Evolutionary conservation across 2,113 vertebrate species (phyloP), one percentile per base, ranked within the genome.

Genomic region (Amia ocellicauda): DNA sequence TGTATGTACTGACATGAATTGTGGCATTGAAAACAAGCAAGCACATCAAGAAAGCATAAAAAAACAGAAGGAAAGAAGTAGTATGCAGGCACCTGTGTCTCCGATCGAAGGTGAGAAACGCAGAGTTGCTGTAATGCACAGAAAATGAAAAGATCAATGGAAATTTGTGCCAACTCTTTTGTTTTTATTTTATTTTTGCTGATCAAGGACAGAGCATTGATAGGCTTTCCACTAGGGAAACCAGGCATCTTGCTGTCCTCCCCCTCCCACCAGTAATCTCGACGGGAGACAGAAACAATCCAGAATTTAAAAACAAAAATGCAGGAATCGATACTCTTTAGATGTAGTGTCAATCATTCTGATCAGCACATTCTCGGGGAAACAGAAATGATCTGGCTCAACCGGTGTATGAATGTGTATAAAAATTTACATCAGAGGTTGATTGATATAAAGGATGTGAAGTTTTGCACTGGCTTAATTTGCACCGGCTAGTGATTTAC

Each of bases 351-450:
- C 45, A 13, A 13, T 47, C 45, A 17, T 47, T 47, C 5, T 47
- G 16, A 47, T 47, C n/a, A 47, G 1, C 5, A 47, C 4, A n/a
- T 47, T 47, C 45, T 47, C n/a, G n/a, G 45, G n/a, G n/a, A 47
- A 47, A n/a, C 14, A 47, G 3, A 14, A 47, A 47, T 84, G 81
- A 83, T 86, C 75, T 80, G 83, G 80, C 77, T 66, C 80, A 86
- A 85, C 72, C 77, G 76, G 45, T 47, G 14, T 17, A 47, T 17
- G 5, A 19, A 47, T 47, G 45, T 47, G 11, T 36, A 36, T 7
- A 36, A 36, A 11, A 36, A 36, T 36, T 36, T 11, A 36, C 31
- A 36, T 5, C 31, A 36, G 5, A 36, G 31, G 31, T 7, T 36
- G 11, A 11, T 11, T 36, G 31, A 36, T 36, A 36, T 36, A 36